phyloP scores from a whole-genome alignment of 2,888 invertebrate genomes.

The Philereme transversata region DNA sequence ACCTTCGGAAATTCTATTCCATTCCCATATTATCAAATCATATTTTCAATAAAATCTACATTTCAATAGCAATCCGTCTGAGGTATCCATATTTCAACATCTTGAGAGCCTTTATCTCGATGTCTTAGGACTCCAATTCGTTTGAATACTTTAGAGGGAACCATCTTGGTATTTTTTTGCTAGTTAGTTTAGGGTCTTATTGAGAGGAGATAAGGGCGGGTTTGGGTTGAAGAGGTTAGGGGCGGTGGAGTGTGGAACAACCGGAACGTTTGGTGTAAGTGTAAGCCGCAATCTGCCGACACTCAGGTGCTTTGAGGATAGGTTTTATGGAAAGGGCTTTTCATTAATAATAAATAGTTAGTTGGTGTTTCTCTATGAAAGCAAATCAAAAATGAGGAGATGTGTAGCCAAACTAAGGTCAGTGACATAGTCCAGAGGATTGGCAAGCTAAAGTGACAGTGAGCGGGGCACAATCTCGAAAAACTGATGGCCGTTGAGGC shows the following conservation, averaged over 20 bases:
- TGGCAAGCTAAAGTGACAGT: too few species aligned
- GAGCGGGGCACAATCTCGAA: too few species aligned
- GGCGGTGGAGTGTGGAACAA: slow-evolving; percentile 52
- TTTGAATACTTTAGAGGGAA: slow-evolving; percentile 29
- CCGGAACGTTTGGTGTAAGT: slow-evolving; percentile 64
- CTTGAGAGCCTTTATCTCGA: slow-evolving; percentile 30
- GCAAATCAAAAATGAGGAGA: too few species aligned
- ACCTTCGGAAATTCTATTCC: slow-evolving; percentile 37
- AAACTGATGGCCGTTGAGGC: too few species aligned
- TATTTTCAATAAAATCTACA: slow-evolving; percentile 62
- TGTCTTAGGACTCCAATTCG: slow-evolving; percentile 40
- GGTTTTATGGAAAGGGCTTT: slow-evolving; percentile 56
- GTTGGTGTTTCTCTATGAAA: too few species aligned
- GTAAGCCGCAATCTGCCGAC: slow-evolving; percentile 77
- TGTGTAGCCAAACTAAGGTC: too few species aligned
- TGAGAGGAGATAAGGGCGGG: slow-evolving; percentile 35
- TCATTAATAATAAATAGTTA: not conserved
- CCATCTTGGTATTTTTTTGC: slow-evolving; percentile 2
- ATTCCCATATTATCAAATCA: slow-evolving; percentile 47
- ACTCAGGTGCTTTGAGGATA: slow-evolving; percentile 66
- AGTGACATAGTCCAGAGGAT: too few species aligned
- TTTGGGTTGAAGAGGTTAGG: slow-evolving; percentile 35
- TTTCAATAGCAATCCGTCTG: slow-evolving; percentile 48
- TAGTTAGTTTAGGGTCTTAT: slow-evolving; percentile 29
- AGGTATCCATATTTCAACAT: slow-evolving; percentile 26